phyloP scores from a whole-genome alignment of 2,113 vertebrate species.

The Oncorhynchus masou region DNA sequence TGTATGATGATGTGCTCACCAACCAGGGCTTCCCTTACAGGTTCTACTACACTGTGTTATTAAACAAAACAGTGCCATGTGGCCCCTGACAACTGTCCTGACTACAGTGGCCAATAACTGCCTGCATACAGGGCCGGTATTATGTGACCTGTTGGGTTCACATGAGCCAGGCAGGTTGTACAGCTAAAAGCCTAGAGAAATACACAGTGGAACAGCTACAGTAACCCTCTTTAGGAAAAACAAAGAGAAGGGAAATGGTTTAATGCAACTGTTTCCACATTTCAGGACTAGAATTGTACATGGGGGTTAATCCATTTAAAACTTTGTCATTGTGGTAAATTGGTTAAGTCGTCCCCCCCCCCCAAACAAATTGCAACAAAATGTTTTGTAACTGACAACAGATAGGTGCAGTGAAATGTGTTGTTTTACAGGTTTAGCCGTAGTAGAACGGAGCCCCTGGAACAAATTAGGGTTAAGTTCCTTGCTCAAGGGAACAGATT shows the following conservation, averaged over 20 bases:
- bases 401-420: too few relatives aligned
- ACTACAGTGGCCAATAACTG: not conserved
- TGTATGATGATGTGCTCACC: constrained; percentile 26
- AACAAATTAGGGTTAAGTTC: too few relatives aligned
- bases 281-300: not conserved
- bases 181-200: constrained; percentile 25
- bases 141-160: not conserved
- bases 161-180: constrained; percentile 45
- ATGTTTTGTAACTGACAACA: not conserved
- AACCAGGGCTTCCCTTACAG: not conserved
- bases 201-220: not conserved
- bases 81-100: not conserved
- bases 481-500: too few relatives aligned
- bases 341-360: not conserved
- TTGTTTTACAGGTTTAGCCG: too few relatives aligned
- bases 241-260: not conserved
- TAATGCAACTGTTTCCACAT: not conserved
- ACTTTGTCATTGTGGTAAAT: not conserved
- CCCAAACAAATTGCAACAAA: too few relatives aligned
- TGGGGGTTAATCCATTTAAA: not conserved
- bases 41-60: not conserved
- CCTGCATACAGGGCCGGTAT: not conserved
- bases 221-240: not conserved
- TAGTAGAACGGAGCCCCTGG: too few relatives aligned
- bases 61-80: constrained; percentile 12